Conservation (phyloP, 2,888 invertebrate genomes). For the Hirtodrosophila cameraria region DNA sequence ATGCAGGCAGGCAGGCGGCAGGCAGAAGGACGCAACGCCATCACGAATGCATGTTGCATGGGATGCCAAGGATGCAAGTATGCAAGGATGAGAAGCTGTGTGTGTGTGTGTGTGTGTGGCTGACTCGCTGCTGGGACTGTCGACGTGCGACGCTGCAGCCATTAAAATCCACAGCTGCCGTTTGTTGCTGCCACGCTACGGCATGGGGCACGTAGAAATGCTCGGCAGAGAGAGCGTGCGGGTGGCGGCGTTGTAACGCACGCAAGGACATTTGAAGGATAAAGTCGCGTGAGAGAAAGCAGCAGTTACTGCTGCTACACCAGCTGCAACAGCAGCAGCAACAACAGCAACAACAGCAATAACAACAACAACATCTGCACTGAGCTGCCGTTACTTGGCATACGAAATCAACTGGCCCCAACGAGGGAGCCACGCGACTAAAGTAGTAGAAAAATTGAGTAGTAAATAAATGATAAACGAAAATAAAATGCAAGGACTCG, state of each 20-base stretch:
- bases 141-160: conserved; percentile 76
- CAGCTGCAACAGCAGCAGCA: conserved; percentile 25
- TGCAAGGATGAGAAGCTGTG: conserved; percentile 16
- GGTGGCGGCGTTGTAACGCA: conserved; percentile 70
- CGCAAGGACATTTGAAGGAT: conserved; percentile 83
- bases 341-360: conserved; percentile 11
- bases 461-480: conserved; percentile 82
- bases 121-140: conserved; percentile 66
- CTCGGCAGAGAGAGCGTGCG: conserved; percentile 54
- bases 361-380: conserved; percentile 42
- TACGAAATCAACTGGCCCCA: conserved; percentile 75
- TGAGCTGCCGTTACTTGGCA: conserved; percentile 77
- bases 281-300: conserved; percentile 73
- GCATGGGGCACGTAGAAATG: conserved; percentile 55
- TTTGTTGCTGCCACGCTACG: conserved; percentile 12
- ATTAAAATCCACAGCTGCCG: conserved; percentile 73
- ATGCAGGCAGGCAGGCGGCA: not conserved
- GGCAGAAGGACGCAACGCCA: conserved; percentile 40
- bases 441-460: conserved; percentile 80
- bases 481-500: conserved; percentile 78
- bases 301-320: conserved; percentile 38
- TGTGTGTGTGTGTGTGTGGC: conserved; percentile 30
- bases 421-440: conserved; percentile 69
- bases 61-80: conserved; percentile 26
- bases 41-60: conserved; percentile 73